A percentile compares a stretch with the other conserved stretches of the same genome.
These are phyloP conservation scores for Pteria penguin DNA, from an alignment of 2,888 invertebrate genomes.

Conservation along the genomic window DNA sequence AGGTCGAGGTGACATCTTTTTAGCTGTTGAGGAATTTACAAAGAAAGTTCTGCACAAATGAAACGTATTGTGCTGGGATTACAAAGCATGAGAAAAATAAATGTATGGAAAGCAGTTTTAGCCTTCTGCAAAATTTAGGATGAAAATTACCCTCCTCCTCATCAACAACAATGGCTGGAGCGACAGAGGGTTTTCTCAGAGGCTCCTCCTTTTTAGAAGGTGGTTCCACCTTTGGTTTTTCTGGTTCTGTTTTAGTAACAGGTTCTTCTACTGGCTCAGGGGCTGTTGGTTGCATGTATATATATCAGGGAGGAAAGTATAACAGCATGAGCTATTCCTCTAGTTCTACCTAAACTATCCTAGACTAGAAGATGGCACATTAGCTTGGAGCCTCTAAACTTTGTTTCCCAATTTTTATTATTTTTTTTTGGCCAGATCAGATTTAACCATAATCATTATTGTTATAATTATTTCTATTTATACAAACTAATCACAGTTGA, in stretches of 20 bases:
- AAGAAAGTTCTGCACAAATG: slow-evolving; percentile 8
- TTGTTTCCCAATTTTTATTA: background rate
- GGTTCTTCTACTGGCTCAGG: slow-evolving; percentile 37
- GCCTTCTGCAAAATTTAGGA: background rate
- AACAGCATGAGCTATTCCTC: background rate
- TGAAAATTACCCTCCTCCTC: slow-evolving; percentile 43
- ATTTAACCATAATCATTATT: too few relatives aligned
- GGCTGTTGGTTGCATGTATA: slow-evolving; percentile 2
- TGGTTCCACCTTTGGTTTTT: slow-evolving; percentile 18
- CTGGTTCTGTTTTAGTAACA: slow-evolving; percentile 36
- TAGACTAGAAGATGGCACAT: background rate
- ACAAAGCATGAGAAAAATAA: background rate
- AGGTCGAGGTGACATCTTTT: slow-evolving; percentile 58
- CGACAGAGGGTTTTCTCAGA: slow-evolving; percentile 25
- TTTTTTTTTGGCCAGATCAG: too few relatives aligned
- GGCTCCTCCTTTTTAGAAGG: slow-evolving; percentile 27
- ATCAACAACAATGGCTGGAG: slow-evolving; percentile 62
- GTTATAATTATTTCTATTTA: too few relatives aligned
- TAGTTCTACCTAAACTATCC: background rate
- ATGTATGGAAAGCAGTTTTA: background rate
- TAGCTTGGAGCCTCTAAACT: background rate
- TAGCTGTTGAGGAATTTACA: slow-evolving; percentile 38
- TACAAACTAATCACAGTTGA: too few relatives aligned
- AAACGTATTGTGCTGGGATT: background rate
- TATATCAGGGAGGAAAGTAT: background rate